phyloP scores from a whole-genome alignment of 2,797 vertebrate genomes.

The Acropternis orthonyx region DNA sequence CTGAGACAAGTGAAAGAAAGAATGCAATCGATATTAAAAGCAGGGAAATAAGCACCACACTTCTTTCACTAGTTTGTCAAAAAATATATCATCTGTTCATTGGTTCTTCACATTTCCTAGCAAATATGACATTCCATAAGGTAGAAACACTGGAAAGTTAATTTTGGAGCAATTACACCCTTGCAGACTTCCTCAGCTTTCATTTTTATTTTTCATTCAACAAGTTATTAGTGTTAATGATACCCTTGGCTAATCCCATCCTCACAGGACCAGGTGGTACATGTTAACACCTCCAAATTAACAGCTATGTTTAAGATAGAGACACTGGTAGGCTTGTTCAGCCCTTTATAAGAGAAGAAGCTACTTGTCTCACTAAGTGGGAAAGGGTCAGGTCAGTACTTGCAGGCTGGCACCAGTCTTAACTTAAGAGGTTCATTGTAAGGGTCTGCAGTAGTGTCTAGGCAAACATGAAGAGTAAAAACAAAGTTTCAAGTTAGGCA shows the following conservation, averaged over 20 bases:
- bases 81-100: background rate
- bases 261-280: conserved; percentile 27
- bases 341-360: background rate
- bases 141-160: conserved; percentile 22
- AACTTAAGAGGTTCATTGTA: background rate
- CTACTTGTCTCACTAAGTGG: background rate
- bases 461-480: background rate
- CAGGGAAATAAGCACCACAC: background rate
- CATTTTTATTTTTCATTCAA: conserved; percentile 45
- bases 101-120: background rate
- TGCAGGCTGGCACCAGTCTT: accelerated
- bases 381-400: background rate
- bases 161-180: conserved; percentile 21
- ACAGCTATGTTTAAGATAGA: background rate
- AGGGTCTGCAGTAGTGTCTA: background rate
- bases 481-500: background rate
- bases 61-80: background rate
- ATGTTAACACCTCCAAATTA: conserved; percentile 49
- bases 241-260: conserved; percentile 17
- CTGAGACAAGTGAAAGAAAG: background rate
- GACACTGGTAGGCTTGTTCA: conserved; percentile 20
- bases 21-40: background rate
- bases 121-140: background rate
- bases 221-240: conserved; percentile 25
- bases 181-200: conserved; percentile 3